These are phyloP conservation scores for Drosophila nebulosa DNA, from an alignment of 1,140 invertebrate genomes.

Conservation along the genomic window DNA sequence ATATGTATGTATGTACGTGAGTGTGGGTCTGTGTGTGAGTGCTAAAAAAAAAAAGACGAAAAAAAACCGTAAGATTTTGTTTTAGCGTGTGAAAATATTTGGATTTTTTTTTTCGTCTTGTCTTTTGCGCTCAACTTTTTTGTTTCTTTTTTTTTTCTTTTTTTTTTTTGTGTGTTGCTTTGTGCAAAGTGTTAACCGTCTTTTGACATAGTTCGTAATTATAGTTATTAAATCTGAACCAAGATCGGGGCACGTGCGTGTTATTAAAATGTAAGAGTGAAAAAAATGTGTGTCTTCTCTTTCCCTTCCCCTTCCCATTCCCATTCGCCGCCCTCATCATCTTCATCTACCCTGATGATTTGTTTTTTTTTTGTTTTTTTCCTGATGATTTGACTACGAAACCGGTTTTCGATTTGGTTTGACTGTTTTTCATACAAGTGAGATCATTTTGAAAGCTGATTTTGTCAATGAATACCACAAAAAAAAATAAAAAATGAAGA, in stretches of 20 bases:
- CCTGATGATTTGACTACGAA: constrained; percentile 80
- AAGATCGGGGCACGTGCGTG: constrained; percentile 46
- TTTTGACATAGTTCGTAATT: constrained; percentile 66
- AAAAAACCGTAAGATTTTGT: constrained; percentile 55
- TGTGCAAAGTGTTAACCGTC: constrained; percentile 63
- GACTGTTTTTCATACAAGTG: constrained; percentile 81
- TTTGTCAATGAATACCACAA: constrained; percentile 81
- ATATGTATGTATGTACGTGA: neutral
- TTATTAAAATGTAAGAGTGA: constrained; percentile 4
- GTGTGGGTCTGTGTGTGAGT: too few relatives aligned
- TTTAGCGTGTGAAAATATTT: constrained; percentile 71
- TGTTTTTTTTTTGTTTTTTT: neutral
- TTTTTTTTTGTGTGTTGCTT: too few relatives aligned
- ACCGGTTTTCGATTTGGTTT: constrained; percentile 82
- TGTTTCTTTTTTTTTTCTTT: constrained; percentile 19
- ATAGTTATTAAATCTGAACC: constrained; percentile 68
- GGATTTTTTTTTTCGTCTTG: constrained; percentile 31
- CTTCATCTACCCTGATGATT: neutral
- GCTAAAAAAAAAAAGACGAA: constrained; percentile 27
- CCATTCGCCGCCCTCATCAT: neutral
- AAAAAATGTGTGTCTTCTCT: neutral
- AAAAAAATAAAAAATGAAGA: neutral
- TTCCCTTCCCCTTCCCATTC: neutral
- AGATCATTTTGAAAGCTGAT: constrained; percentile 82
- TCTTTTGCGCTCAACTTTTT: constrained; percentile 13